phyloP scores from a whole-genome alignment of 2,797 vertebrate genomes.

The Ceryle rudis region DNA sequence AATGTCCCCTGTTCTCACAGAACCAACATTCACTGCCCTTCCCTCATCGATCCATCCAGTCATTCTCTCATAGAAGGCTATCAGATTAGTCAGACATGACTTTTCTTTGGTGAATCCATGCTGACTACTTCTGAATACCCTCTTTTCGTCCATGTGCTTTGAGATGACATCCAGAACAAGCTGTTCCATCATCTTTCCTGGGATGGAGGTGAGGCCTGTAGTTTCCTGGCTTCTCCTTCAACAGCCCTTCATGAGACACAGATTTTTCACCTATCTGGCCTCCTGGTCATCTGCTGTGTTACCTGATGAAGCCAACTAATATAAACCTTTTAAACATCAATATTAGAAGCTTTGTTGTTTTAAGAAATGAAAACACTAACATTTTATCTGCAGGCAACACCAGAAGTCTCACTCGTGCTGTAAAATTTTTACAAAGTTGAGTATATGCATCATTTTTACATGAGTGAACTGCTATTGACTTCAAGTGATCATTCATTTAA shows the following conservation, averaged over 20 bases:
- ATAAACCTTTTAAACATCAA: not conserved
- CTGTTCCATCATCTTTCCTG: too few relatives aligned
- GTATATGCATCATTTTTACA: not conserved
- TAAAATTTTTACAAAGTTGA: not conserved
- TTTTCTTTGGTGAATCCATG: too few relatives aligned
- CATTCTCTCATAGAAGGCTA: too few relatives aligned
- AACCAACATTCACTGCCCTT: too few relatives aligned
- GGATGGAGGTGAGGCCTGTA: too few relatives aligned
- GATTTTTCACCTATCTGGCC: not conserved
- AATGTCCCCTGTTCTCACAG: too few relatives aligned
- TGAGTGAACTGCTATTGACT: not conserved
- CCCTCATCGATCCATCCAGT: too few relatives aligned
- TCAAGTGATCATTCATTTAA: not conserved
- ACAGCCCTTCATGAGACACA: not conserved
- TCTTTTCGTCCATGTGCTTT: too few relatives aligned
- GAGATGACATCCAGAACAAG: too few relatives aligned
- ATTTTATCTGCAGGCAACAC: not conserved
- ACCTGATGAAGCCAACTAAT: not conserved
- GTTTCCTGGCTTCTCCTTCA: not conserved
- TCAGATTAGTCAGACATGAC: too few relatives aligned
- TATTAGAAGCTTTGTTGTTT: not conserved
- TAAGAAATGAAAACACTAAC: not conserved
- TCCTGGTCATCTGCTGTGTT: not conserved
- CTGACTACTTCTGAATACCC: too few relatives aligned
- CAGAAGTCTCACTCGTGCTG: not conserved